Evolutionary conservation across 2,888 invertebrate species (phyloP).

Genomic region (Drosophila emarginata): DNA sequence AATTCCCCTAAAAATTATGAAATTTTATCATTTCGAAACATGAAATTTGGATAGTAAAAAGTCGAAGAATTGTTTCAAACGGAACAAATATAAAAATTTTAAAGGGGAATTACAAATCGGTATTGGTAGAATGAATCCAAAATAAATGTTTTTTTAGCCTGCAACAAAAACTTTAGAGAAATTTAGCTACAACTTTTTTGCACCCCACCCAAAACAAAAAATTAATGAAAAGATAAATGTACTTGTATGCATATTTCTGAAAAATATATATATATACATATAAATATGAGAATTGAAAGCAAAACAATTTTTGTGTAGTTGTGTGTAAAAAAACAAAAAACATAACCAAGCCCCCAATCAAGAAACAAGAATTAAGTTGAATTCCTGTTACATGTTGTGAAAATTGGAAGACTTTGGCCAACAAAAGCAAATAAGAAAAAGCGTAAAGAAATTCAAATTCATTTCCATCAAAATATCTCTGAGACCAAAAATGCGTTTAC

Average conservation of each 20-base stretch:
- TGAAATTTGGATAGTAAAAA: background rate
- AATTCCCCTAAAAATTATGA: conserved; percentile 26
- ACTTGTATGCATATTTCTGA: conserved; percentile 18
- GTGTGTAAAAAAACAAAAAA: conserved; percentile 40
- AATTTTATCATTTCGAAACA: conserved; percentile 13
- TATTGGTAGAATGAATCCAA: background rate
- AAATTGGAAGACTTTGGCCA: conserved; percentile 54
- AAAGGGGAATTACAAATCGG: background rate
- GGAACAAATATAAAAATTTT: background rate
- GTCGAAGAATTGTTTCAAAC: background rate
- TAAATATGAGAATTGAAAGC: background rate
- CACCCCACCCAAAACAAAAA: conserved; percentile 41
- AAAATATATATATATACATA: conserved; percentile 11
- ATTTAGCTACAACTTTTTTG: conserved; percentile 70
- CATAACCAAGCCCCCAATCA: conserved; percentile 7
- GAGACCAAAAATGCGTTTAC: conserved; percentile 74
- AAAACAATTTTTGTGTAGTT: conserved; percentile 66
- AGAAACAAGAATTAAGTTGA: conserved; percentile 42
- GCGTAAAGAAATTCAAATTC: conserved; percentile 44
- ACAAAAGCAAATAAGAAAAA: conserved; percentile 6
- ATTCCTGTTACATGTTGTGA: conserved; percentile 55
- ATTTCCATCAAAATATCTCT: conserved; percentile 54
- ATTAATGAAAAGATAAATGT: conserved; percentile 30
- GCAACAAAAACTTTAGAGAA: conserved; percentile 64
- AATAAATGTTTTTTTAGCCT: conserved; percentile 38